Evolutionary conservation across 2,888 invertebrate species (phyloP), one percentile per base, ranked within the genome.

Genomic region (Hirtodrosophila trivittata): DNA sequence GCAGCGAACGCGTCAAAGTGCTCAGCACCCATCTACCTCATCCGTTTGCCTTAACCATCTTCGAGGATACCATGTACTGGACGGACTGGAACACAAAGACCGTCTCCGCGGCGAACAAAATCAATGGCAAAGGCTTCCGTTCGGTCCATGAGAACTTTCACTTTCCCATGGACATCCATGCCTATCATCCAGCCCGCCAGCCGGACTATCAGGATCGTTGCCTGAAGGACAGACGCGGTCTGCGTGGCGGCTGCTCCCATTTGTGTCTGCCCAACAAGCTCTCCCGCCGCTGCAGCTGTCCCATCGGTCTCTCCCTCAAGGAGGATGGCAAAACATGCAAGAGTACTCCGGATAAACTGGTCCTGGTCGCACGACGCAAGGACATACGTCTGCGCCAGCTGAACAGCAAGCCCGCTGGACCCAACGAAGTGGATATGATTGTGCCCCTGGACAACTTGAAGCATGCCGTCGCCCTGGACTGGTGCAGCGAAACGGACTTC

Each of bases 1-100:
- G 97, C 0, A 91, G 92, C 0, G 93, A 94, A 43, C 92, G 96
- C 9, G 83, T 74, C 0, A 90, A 90, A 93, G 92, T 95, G 18
- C 93, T 95, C 0, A 95, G 94, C 74, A 95, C 94, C 91, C 97
- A 97, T n/a, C 90, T 97, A 3, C 97, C 97, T 0, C 97, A 97
- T 91, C 97, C 97, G 0, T 97, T 96, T 89, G 97, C 97, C 0
- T 90, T 97, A 65, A 97, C 97, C 0, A 92, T 97, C 35, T 97
- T 97, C 86, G 97, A 97, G 90, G 97, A 97, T 86, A 94, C 95
- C 1, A 94, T 97, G 77, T 97, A 95, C 87, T 97, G 97, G 97
- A 97, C 97, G 0, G 97, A 97, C 88, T 91, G 91, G 97, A 96
- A 96, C 87, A 97, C 97, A 0, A 97, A 97, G 87, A 90, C 96